Base-by-base conservation (phyloP, 2,113 vertebrate species). In the Mirounga angustirostris region DNA sequence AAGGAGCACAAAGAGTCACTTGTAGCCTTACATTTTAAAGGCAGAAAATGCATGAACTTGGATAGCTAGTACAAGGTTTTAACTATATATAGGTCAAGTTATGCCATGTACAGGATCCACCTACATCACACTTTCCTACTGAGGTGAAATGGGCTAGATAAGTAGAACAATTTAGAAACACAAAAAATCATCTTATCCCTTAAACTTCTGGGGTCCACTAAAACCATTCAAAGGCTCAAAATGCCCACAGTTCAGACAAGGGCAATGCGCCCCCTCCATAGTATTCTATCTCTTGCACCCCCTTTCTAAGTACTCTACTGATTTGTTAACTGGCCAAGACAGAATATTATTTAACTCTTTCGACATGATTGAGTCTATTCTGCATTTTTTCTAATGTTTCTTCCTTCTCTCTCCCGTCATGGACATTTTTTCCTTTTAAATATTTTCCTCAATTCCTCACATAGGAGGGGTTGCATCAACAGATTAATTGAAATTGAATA, bases 21-120 rank as follows among this genome's bases (percentile, higher is more conserved):
- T 71, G 56, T 30, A 73, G 71, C 30, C 85, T 78, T 89, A 76
- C 15, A 82, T 59, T 96, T 93, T 91, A 61, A 78, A 88, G 94
- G 54, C 33, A 83, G 43, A 94, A 95, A 87, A 88, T 69, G n/a
- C 40, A 78, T 0, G 43, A 2, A 33, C 28, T 67, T 52, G 12
- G 30, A 26, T 52, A 76, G 74, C 26, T 87, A 59, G 4, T 21
- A 12, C 4, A 67, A 24, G 12, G 46, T 9, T 90, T 81, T 74
- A 73, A 80, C 15, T 56, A 80, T 13, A 56, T 33, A 93, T 12
- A 50, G 24, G 59, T 86, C 26, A 86, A 81, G 76, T 86, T 28
- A 61, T 24, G 30, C 13, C 16, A 54, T 14, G 28, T 79, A 58
- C 11, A 87, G 7, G 30, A 97, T 9, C 16, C 63, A 81, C 46